phyloP scores from a whole-genome alignment of 2,888 invertebrate species.

The Erebia ligea region DNA sequence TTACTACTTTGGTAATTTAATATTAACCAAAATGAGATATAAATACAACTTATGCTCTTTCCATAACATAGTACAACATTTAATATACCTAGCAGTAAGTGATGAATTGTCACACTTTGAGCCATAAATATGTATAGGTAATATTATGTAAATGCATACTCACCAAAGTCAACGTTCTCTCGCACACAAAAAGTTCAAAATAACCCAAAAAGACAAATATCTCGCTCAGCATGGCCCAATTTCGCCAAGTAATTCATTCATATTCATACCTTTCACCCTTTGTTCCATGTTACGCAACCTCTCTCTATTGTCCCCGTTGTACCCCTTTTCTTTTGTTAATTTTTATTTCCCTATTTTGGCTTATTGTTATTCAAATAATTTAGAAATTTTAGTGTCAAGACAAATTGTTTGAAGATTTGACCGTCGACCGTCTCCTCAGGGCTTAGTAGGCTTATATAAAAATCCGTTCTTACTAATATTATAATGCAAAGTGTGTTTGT shows the following conservation, averaged over 20 bases:
- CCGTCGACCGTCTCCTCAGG: neutral
- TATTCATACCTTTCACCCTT: constrained; percentile 78
- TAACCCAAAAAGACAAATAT: constrained; percentile 48
- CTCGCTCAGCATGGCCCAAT: constrained; percentile 58
- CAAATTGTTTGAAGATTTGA: constrained; percentile 28
- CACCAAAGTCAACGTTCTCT: constrained; percentile 13
- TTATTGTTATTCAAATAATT: constrained; percentile 47
- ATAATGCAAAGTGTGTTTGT: too few relatives aligned
- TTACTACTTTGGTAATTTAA: neutral
- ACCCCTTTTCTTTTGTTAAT: constrained; percentile 66
- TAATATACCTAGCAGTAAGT: neutral
- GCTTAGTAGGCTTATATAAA: too few relatives aligned
- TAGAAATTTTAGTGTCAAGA: constrained; percentile 30
- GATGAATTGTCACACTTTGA: neutral
- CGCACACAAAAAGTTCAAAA: constrained; percentile 26
- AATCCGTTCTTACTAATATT: too few relatives aligned
- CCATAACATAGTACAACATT: neutral
- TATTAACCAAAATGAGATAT: too few relatives aligned
- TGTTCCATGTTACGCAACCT: constrained; percentile 68
- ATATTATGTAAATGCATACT: constrained; percentile 16
- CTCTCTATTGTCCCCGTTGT: constrained; percentile 51
- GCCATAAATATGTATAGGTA: neutral
- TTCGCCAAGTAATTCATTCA: constrained; percentile 73
- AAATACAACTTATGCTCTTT: too few relatives aligned
- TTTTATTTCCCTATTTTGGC: constrained; percentile 49